phyloP scores from a whole-genome alignment of 2,888 invertebrate genomes.

The Dione juno region DNA sequence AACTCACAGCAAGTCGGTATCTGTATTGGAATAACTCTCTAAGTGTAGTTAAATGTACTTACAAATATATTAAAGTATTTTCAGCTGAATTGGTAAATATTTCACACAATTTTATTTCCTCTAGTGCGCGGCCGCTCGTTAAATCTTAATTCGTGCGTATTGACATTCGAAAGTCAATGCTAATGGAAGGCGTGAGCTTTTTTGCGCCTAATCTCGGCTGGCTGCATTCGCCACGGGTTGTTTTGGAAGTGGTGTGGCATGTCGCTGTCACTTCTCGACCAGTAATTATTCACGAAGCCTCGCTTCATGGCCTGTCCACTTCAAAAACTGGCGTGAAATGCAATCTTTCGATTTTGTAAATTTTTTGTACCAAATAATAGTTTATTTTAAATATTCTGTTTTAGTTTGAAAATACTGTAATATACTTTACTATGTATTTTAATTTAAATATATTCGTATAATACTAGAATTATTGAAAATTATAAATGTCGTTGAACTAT shows the following conservation, averaged over 20 bases:
- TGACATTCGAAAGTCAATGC: conserved; percentile 76
- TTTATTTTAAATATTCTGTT: neutral
- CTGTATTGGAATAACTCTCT: conserved; percentile 16
- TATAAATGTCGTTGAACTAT: neutral
- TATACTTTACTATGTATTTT: too few relatives aligned
- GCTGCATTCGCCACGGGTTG: conserved; percentile 73
- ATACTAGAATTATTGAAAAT: neutral
- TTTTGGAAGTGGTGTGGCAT: conserved; percentile 65
- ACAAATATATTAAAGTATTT: neutral
- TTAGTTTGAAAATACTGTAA: too few relatives aligned
- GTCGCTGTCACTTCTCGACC: conserved; percentile 74
- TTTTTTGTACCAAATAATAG: neutral
- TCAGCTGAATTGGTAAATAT: conserved; percentile 24
- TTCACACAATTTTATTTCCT: conserved; percentile 31
- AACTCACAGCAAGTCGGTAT: conserved; percentile 51
- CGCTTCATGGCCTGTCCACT: conserved; percentile 60
- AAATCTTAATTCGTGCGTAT: conserved; percentile 79
- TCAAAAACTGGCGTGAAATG: conserved; percentile 57
- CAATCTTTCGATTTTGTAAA: conserved; percentile 15
- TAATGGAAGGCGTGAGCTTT: conserved; percentile 78
- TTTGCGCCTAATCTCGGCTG: conserved; percentile 75
- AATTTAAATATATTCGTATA: too few relatives aligned
- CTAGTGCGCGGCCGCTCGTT: conserved; percentile 55
- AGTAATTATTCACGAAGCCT: conserved; percentile 78
- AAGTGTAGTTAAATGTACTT: neutral